Conservation (phyloP, 2,113 vertebrate genomes). For the Ardeotis arabs region DNA sequence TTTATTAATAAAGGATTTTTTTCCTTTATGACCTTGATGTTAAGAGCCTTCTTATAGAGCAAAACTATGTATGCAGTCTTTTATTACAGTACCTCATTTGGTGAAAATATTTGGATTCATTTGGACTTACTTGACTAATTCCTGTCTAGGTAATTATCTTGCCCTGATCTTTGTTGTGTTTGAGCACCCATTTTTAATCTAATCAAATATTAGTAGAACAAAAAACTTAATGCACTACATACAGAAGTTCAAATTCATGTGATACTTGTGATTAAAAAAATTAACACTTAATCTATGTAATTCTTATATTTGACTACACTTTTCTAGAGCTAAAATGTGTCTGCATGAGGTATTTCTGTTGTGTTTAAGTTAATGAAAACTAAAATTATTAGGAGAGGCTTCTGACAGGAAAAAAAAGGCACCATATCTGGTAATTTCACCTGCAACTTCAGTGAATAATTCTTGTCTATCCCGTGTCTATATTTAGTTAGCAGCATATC, state of each 20-base stretch:
- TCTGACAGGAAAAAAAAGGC: background rate
- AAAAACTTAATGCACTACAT: accelerated
- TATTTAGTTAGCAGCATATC: background rate
- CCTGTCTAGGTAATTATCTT: background rate
- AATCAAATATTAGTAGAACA: background rate
- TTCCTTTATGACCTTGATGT: background rate
- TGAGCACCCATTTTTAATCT: background rate
- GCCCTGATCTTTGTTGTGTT: background rate
- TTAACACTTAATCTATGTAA: background rate
- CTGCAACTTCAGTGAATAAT: background rate
- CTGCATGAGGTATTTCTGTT: background rate
- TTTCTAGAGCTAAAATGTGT: background rate
- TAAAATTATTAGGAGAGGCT: constrained; percentile 6
- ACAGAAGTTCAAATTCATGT: background rate
- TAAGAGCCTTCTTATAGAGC: background rate
- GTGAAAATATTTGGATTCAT: background rate
- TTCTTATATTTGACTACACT: background rate
- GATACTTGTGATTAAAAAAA: background rate
- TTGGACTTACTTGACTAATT: background rate
- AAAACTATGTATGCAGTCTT: background rate
- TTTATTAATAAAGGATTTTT: background rate
- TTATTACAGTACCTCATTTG: background rate
- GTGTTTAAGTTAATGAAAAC: background rate
- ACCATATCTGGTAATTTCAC: background rate
- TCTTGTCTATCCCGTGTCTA: background rate